Conservation (phyloP, 2,113 vertebrate species). For the Rhinoptilus africanus region DNA sequence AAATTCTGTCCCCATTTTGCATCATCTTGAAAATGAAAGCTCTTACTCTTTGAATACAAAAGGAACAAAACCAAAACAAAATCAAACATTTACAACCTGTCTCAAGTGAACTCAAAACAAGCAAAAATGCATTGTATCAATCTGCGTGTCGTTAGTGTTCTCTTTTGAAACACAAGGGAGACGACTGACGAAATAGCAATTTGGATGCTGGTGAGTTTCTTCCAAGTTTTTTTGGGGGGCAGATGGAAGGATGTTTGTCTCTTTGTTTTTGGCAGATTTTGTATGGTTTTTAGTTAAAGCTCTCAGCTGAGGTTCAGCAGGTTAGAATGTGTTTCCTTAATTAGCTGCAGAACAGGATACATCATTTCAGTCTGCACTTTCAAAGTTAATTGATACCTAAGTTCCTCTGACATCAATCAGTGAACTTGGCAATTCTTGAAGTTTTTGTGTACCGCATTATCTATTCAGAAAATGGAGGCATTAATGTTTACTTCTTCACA, state of each 20-base stretch:
- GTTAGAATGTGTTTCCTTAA: neutral
- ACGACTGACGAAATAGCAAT: neutral
- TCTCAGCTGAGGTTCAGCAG: neutral
- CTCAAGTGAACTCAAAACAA: neutral
- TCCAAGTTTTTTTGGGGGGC: neutral
- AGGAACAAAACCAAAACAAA: neutral
- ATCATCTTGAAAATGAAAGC: neutral
- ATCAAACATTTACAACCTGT: neutral
- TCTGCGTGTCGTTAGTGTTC: fast-evolving
- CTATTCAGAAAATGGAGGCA: neutral
- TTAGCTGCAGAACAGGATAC: neutral
- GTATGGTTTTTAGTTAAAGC: neutral
- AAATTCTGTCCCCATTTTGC: neutral
- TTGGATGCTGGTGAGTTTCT: neutral
- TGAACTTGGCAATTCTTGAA: neutral
- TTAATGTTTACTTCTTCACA: neutral
- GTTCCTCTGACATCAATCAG: neutral
- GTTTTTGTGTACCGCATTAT: neutral
- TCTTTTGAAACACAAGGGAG: neutral
- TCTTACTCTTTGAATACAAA: neutral
- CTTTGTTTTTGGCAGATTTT: neutral
- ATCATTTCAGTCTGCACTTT: neutral
- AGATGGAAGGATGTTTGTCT: neutral
- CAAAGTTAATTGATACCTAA: neutral
- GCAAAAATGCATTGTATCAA: neutral